Conservation (phyloP, 2,888 invertebrate species). For the Acleris holmiana region DNA sequence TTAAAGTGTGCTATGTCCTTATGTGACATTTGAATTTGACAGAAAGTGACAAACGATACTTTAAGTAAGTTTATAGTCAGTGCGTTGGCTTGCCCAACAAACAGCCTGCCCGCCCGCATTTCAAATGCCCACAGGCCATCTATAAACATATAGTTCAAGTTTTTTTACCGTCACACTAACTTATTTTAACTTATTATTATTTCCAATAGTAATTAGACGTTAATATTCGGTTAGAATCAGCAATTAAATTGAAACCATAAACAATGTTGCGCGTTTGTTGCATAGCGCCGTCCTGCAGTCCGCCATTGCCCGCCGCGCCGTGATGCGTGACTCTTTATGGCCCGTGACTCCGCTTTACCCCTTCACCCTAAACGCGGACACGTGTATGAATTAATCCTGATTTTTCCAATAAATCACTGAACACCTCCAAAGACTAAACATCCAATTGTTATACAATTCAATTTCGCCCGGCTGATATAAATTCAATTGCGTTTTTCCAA, state of each 20-base stretch:
- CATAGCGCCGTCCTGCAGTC: conserved; percentile 8
- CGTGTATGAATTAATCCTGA: conserved; percentile 79
- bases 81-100: too few species aligned
- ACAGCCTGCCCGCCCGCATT: too few species aligned
- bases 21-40: too few species aligned
- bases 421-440: conserved; percentile 53
- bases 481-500: conserved; percentile 48
- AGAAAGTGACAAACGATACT: too few species aligned
- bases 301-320: conserved; percentile 47
- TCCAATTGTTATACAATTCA: conserved; percentile 61
- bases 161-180: too few species aligned
- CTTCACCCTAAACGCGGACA: conserved; percentile 78
- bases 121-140: too few species aligned
- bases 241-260: conserved; percentile 1
- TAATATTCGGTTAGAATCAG: background rate
- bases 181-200: too few species aligned
- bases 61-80: too few species aligned
- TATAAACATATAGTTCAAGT: too few species aligned
- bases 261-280: conserved; percentile 5
- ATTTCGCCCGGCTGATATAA: conserved; percentile 48
- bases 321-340: conserved; percentile 71
- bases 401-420: conserved; percentile 62
- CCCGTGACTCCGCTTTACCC: conserved; percentile 58
- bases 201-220: too few species aligned
- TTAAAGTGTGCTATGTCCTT: too few species aligned